These are phyloP conservation scores for Riparia riparia DNA, from an alignment of 2,113 vertebrate species.

Conservation along the genomic window DNA sequence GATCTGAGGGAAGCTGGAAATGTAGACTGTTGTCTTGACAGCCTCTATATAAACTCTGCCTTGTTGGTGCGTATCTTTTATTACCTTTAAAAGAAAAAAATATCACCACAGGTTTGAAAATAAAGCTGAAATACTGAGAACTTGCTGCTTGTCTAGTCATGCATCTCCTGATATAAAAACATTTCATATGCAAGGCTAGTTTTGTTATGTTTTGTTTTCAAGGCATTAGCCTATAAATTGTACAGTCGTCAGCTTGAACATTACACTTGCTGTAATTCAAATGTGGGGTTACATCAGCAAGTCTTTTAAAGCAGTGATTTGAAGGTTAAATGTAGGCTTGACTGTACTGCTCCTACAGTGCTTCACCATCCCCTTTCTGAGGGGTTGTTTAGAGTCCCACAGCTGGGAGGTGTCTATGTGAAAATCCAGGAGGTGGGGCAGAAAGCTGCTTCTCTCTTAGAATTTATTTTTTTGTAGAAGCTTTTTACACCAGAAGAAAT, in stretches of 20 bases:
- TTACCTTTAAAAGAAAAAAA: background rate
- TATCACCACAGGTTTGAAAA: background rate
- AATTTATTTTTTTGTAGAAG: background rate
- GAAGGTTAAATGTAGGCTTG: background rate
- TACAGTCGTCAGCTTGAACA: background rate
- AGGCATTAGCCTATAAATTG: background rate
- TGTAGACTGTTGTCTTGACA: background rate
- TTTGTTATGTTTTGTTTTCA: background rate
- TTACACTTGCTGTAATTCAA: background rate
- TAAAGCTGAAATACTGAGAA: background rate
- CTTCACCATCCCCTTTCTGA: background rate
- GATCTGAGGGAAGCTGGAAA: background rate
- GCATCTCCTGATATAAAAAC: background rate
- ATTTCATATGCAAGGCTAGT: background rate
- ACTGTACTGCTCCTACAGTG: background rate
- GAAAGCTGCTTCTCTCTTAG: background rate
- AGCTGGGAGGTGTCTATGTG: background rate
- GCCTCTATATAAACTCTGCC: background rate
- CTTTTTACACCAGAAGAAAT: background rate
- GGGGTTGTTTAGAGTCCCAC: background rate
- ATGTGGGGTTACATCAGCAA: background rate
- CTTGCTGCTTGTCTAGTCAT: background rate
- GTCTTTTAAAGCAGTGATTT: background rate
- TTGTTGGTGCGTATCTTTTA: background rate
- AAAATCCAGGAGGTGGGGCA: background rate